Conservation (phyloP, 2,797 vertebrate genomes). For the Pantherophis alleghaniensis region DNA sequence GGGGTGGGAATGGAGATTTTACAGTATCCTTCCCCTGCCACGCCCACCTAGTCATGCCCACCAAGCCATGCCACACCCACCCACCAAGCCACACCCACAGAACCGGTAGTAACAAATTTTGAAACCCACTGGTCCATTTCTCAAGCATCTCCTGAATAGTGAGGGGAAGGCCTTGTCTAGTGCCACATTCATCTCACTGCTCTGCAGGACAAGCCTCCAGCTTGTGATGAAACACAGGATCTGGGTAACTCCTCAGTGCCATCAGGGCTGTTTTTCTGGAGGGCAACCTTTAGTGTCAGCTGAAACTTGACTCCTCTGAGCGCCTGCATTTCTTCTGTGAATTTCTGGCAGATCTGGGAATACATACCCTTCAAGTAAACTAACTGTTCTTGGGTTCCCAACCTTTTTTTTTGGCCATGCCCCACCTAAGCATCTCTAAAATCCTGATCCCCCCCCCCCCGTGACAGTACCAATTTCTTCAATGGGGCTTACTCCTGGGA, state of each 20-base stretch:
- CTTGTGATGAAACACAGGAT: background rate
- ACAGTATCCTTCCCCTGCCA: too few relatives aligned
- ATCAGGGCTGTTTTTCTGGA: background rate
- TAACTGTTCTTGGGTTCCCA: background rate
- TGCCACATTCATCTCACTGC: background rate
- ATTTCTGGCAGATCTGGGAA: background rate
- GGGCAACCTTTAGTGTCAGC: background rate
- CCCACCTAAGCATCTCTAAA: too few relatives aligned
- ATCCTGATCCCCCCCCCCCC: too few relatives aligned
- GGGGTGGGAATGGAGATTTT: too few relatives aligned
- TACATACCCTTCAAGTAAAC: background rate
- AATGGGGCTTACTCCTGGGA: too few relatives aligned
- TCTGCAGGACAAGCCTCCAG: background rate
- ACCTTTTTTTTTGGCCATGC: too few relatives aligned
- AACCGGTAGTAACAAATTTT: too few relatives aligned
- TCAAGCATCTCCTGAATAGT: background rate
- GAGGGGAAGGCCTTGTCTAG: background rate
- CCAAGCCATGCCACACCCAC: too few relatives aligned
- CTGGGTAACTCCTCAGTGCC: background rate
- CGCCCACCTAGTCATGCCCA: too few relatives aligned
- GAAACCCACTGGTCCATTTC: background rate
- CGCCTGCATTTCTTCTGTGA: background rate
- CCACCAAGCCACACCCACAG: too few relatives aligned
- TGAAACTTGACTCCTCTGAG: background rate
- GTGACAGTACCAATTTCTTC: too few relatives aligned